Percentiles rank a stretch among this genome's conserved stretches.
Evolutionary conservation across 2,797 vertebrate species (phyloP).

Genomic region (Chrosomus eos): DNA sequence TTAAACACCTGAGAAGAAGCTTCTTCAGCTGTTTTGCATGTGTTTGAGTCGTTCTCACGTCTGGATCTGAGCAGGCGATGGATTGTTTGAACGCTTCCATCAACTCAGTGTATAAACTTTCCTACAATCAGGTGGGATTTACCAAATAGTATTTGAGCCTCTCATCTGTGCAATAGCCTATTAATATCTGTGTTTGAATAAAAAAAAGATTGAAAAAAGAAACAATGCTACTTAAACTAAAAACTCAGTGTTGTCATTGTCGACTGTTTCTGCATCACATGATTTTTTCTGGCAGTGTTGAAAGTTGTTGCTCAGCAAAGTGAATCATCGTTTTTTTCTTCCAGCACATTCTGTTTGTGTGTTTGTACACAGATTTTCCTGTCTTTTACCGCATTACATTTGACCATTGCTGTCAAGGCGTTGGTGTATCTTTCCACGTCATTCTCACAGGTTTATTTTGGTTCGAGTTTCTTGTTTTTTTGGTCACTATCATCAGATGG

Average conservation of each 20-base stretch:
- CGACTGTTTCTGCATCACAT: constrained; percentile 66
- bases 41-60: neutral
- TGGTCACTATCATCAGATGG: constrained; percentile 78
- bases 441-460: constrained; percentile 70
- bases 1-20: neutral
- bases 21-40: neutral
- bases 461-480: constrained; percentile 69
- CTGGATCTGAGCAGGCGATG: neutral
- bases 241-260: constrained; percentile 65
- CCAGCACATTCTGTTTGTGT: constrained; percentile 63
- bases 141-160: constrained; percentile 55
- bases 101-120: constrained; percentile 39
- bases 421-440: constrained; percentile 70
- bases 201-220: constrained; percentile 32
- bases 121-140: constrained; percentile 39
- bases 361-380: constrained; percentile 65
- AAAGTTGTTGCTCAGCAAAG: constrained; percentile 63
- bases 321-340: neutral
- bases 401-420: constrained; percentile 55
- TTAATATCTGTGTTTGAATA: constrained; percentile 63
- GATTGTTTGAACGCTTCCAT: neutral
- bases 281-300: constrained; percentile 61
- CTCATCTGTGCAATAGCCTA: constrained; percentile 64
- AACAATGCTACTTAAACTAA: constrained; percentile 45
- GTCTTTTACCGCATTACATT: constrained; percentile 63